These are phyloP conservation scores for Diglossa brunneiventris DNA, from an alignment of 2,113 vertebrate genomes.

Conservation along the genomic window DNA sequence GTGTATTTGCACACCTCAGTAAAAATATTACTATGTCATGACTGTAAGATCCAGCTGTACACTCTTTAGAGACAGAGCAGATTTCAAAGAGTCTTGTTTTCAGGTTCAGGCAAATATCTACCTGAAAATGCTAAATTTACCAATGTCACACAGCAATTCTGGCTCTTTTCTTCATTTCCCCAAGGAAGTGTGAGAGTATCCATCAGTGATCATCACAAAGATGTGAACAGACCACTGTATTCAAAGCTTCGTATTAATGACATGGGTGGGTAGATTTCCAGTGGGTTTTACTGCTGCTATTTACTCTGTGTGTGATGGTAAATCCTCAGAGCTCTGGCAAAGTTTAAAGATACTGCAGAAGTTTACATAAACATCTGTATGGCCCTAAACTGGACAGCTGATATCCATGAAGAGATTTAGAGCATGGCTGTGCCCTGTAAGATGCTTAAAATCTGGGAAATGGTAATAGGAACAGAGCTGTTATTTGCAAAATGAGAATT, in stretches of 20 bases:
- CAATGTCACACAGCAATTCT: neutral
- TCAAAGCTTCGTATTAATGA: slow-evolving; percentile 5
- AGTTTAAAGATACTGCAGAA: neutral
- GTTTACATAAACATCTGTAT: neutral
- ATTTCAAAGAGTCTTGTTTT: neutral
- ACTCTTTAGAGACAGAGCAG: neutral
- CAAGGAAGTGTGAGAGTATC: neutral
- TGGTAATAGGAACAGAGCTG: neutral
- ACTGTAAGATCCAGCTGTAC: neutral
- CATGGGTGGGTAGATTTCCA: neutral
- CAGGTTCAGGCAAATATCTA: neutral
- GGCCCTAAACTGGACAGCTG: neutral
- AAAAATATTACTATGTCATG: neutral
- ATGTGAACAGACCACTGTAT: neutral
- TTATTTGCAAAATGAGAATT: neutral
- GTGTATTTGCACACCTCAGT: neutral
- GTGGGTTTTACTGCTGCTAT: neutral
- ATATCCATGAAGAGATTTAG: neutral
- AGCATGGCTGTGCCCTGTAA: neutral
- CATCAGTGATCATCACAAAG: neutral
- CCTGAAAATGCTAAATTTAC: neutral
- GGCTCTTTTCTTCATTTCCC: neutral
- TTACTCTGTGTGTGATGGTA: neutral
- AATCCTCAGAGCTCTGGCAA: neutral
- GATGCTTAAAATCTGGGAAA: neutral